Conservation (phyloP, 2,113 vertebrate genomes). For the Calyptommatus sinebrachiatus region DNA sequence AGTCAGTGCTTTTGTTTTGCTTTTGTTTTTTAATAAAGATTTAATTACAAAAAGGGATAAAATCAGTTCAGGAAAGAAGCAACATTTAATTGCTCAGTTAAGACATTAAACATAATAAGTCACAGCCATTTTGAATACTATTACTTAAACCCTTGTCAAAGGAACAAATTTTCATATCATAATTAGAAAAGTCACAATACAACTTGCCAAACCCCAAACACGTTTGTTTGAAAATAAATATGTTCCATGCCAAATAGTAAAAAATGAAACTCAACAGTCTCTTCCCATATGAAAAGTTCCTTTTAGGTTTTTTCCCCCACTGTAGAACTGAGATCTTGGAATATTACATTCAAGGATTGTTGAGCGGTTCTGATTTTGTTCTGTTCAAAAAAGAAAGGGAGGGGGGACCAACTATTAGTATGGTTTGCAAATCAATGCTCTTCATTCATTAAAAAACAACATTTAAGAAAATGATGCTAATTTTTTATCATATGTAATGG, state of each 20-base stretch:
- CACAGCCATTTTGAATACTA: conserved; percentile 85
- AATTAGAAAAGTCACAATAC: conserved; percentile 84
- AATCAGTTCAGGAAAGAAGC: conserved; percentile 79
- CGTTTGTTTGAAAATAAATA: conserved; percentile 84
- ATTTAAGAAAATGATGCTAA: not conserved
- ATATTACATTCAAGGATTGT: conserved; percentile 80
- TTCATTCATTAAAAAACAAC: conserved; percentile 13
- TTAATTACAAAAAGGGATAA: conserved; percentile 82
- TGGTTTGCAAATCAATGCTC: conserved; percentile 10
- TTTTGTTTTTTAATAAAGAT: conserved; percentile 85
- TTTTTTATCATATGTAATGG: conserved; percentile 12
- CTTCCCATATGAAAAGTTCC: conserved; percentile 62
- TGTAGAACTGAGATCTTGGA: conserved; percentile 61
- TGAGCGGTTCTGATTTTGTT: conserved; percentile 86
- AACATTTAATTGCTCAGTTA: conserved; percentile 82
- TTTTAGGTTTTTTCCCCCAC: conserved; percentile 49
- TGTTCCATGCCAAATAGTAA: conserved; percentile 82
- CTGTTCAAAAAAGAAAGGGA: conserved; percentile 69
- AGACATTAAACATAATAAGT: conserved; percentile 79
- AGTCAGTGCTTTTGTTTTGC: conserved; percentile 72
- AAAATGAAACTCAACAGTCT: conserved; percentile 77
- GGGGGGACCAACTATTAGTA: conserved; percentile 38
- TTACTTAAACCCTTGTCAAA: conserved; percentile 80
- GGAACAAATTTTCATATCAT: conserved; percentile 78
- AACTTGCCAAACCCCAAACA: conserved; percentile 77